Conservation (phyloP, 2,888 invertebrate genomes). For the Andrena hattorfiana region DNA sequence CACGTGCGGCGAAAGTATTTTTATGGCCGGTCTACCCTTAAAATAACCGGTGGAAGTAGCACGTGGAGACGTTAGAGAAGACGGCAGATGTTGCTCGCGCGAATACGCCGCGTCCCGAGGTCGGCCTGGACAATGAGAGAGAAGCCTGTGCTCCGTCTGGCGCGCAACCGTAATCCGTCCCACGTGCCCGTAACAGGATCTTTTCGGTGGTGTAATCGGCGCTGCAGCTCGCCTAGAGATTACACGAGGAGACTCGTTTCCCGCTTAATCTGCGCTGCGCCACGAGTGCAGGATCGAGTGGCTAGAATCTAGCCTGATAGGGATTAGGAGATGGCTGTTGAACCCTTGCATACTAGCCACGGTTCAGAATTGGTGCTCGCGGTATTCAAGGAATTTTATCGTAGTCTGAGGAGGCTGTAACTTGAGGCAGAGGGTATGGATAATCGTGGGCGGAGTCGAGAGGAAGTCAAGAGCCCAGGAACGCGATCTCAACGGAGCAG, state of each 20-base stretch:
- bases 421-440: too few relatives aligned
- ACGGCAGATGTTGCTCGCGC: conserved; percentile 47
- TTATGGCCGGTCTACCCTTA: conserved; percentile 17
- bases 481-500: too few relatives aligned
- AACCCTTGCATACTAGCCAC: neutral
- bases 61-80: conserved; percentile 21
- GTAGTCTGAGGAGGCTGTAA: too few relatives aligned
- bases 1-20: conserved; percentile 35
- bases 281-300: neutral
- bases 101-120: conserved; percentile 36
- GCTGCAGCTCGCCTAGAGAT: conserved; percentile 43
- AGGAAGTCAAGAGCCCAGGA: too few relatives aligned
- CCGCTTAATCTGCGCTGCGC: neutral
- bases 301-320: conserved; percentile 15
- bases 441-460: too few relatives aligned
- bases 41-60: conserved; percentile 24
- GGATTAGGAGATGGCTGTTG: neutral
- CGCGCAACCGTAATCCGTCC: conserved; percentile 55
- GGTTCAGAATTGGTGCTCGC: too few relatives aligned
- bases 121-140: conserved; percentile 45
- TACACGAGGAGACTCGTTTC: conserved; percentile 44
- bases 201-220: conserved; percentile 32
- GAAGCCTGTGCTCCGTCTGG: conserved; percentile 39
- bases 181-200: conserved; percentile 65
- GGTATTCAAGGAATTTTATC: too few relatives aligned